A percentile compares a stretch with the other conserved stretches of the same genome.
Conservation (phyloP, 2,113 vertebrate genomes). For the Hipposideros armiger region DNA sequence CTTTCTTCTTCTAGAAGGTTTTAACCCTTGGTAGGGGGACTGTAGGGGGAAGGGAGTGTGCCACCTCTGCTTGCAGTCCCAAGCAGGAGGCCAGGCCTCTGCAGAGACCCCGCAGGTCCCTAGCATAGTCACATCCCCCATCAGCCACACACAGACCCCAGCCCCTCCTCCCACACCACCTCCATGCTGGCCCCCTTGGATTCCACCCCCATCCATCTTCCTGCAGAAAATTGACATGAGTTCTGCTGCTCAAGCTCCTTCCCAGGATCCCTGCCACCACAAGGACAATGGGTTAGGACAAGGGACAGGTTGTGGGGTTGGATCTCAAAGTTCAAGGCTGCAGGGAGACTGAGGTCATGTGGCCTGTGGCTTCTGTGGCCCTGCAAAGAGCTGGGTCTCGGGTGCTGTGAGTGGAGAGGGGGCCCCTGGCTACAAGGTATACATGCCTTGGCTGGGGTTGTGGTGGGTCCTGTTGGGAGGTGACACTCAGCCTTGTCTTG, state of each 20-base stretch:
- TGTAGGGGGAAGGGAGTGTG: neutral
- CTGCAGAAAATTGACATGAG: neutral
- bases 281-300: neutral
- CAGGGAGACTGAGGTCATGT: neutral
- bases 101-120: neutral
- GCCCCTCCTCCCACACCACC: neutral
- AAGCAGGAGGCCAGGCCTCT: neutral
- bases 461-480: too few species aligned
- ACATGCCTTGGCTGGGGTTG: neutral
- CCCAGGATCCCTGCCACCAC: accelerated
- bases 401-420: too few species aligned
- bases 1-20: conserved; percentile 66
- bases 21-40: conserved; percentile 84
- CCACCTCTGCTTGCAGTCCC: neutral
- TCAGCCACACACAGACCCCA: neutral
- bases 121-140: neutral
- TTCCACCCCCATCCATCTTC: neutral
- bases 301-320: accelerated
- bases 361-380: neutral
- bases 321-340: neutral
- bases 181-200: neutral
- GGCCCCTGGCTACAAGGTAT: neutral
- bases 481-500: neutral
- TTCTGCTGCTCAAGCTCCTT: neutral
- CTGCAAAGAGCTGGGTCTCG: neutral